phyloP scores from a whole-genome alignment of 2,113 vertebrate species.

The Oreochromis aureus region DNA sequence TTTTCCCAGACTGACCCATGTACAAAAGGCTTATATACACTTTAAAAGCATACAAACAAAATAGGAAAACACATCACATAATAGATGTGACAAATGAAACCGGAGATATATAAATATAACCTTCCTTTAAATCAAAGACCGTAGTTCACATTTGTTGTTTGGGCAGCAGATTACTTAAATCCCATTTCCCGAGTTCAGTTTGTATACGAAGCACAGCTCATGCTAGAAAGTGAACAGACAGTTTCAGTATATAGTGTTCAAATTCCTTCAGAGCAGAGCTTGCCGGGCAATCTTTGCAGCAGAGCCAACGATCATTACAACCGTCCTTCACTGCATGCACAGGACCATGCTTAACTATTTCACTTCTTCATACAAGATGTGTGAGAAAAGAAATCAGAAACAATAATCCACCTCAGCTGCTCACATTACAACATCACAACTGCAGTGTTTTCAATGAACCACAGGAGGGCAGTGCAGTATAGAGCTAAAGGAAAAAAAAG shows the following conservation, averaged over 20 bases:
- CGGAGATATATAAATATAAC: background rate
- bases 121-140: background rate
- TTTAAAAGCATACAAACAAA: background rate
- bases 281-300: background rate
- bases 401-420: background rate
- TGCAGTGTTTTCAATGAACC: background rate
- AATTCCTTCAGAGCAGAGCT: background rate
- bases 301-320: background rate
- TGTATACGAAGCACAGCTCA: background rate
- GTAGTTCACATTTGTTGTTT: background rate
- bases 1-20: background rate
- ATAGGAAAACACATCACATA: background rate
- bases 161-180: background rate
- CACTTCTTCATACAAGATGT: background rate
- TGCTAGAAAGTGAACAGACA: background rate
- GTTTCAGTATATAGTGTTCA: background rate
- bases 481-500: background rate
- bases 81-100: background rate
- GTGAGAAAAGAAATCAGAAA: background rate
- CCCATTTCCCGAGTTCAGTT: background rate
- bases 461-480: conserved; percentile 25
- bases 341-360: background rate
- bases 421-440: background rate
- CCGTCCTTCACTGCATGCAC: background rate
- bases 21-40: background rate